Base-by-base conservation (phyloP, 2,113 vertebrate genomes). In the Salvelinus namaycush region DNA sequence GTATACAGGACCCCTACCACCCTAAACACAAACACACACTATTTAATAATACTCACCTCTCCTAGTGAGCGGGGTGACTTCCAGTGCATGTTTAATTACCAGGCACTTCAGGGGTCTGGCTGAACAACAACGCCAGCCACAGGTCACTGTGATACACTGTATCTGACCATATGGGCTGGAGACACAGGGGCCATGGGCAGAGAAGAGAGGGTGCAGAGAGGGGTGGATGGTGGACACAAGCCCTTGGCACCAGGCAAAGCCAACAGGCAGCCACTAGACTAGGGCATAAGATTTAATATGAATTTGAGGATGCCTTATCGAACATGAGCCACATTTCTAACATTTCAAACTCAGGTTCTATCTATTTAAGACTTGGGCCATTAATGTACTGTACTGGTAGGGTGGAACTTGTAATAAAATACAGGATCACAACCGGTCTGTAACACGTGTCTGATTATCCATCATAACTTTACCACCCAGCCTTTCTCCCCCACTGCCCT, bases 51-150 rank as follows among this genome's bases (percentile, higher is more conserved):
- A 12, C 74, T 90, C 82, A 83, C 81, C 83, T 88, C 82, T 80
- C 72, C 79, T 78, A 27, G 18, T 74, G 81, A 77, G 80, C 49
- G 81, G 69, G 74, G 79, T 74, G 83, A 84, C 87, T 84, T 85
- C 85, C 86, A 80, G 85, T 79, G 75, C 88, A 83, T 87, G 87
- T 87, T 84, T 87, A 89, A 90, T 85, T 81, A 88, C 80, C 70
- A 0, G 77, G 77, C 80, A 77, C 84, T 81, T 85, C 69, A 27
- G 84, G 86, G 76, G 75, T 75, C 78, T 81, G 79, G 82, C 84
- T 79, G 73, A 74, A 89, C 88, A 91, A 89, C 85, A 83, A 76
- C 67, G 75, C 48, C 39, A 78, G 79, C 74, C 79, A 84, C 76
- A 82, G 87, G 88, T 86, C 87, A 87, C 27, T 0, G 54, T 75